A percentile compares a stretch with the other conserved stretches of the same genome.
Conservation (phyloP, 2,797 vertebrate genomes). For the Micromesistius poutassou region DNA sequence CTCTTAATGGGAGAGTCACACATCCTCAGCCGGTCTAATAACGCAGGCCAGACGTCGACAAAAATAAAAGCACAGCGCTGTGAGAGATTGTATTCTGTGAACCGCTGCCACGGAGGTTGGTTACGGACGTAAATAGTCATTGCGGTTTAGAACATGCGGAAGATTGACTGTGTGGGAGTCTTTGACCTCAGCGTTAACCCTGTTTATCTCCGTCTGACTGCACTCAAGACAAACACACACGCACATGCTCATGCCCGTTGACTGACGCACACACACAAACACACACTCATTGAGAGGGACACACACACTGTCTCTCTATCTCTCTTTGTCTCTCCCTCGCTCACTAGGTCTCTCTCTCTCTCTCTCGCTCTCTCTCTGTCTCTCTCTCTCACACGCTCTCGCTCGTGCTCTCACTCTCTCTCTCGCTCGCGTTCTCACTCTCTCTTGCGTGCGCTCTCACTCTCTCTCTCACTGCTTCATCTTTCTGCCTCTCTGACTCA, state of each 20-base stretch:
- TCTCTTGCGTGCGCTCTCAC: neutral
- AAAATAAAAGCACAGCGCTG: too few species aligned
- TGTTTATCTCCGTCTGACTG: slow-evolving; percentile 55
- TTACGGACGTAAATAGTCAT: neutral
- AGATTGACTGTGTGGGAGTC: slow-evolving; percentile 13
- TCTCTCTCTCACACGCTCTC: neutral
- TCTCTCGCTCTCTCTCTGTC: neutral
- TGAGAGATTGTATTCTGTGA: neutral
- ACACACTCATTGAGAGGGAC: neutral
- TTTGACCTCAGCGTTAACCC: slow-evolving; percentile 70
- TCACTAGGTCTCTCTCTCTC: neutral
- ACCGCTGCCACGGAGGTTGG: neutral
- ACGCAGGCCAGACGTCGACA: too few species aligned
- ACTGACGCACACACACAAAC: neutral
- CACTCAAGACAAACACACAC: neutral
- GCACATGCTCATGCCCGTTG: too few species aligned
- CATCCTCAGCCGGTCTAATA: too few species aligned
- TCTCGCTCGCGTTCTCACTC: neutral
- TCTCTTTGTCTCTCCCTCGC: neutral
- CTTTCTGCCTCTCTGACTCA: slow-evolving; percentile 53
- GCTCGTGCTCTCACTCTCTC: too few species aligned
- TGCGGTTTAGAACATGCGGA: neutral
- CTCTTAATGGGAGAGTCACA: too few species aligned
- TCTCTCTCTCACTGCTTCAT: slow-evolving; percentile 30
- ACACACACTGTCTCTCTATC: neutral